Evolutionary conservation across 37 sponge, comb jelly and placozoan species (phyloP).

Genomic region (Beroe ovata): DNA sequence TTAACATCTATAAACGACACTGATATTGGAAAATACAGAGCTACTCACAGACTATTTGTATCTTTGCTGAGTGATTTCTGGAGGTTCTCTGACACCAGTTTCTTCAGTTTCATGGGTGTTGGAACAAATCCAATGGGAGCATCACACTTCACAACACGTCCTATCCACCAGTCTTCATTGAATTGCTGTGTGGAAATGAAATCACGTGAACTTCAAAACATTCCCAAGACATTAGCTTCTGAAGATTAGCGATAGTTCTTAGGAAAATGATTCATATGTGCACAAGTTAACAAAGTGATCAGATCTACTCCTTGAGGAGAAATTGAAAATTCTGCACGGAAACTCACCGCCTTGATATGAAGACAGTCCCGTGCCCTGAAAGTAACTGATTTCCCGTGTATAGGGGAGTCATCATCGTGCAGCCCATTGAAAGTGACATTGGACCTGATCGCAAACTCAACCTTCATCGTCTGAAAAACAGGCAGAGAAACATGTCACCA

Average conservation of each 20-base stretch:
- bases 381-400: constrained; percentile 67
- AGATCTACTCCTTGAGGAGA: too few species aligned
- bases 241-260: too few species aligned
- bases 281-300: too few species aligned
- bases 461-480: constrained; percentile 57
- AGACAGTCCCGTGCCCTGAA: constrained; percentile 40
- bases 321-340: neutral
- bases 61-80: constrained; percentile 31
- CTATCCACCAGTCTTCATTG: constrained; percentile 69
- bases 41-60: constrained; percentile 48
- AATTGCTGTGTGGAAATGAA: constrained; percentile 45
- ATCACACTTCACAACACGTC: constrained; percentile 58
- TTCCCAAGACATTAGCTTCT: too few species aligned
- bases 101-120: constrained; percentile 64
- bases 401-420: constrained; percentile 66
- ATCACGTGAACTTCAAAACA: neutral
- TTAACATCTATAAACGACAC: constrained; percentile 49
- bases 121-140: constrained; percentile 68
- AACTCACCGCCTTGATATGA: constrained; percentile 56
- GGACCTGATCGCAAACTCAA: constrained; percentile 66
- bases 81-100: constrained; percentile 41
- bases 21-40: constrained; percentile 69
- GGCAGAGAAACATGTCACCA: too few species aligned
- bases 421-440: constrained; percentile 66
- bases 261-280: too few species aligned